Evolutionary conservation across 2,113 vertebrate species (phyloP), one percentile per base, ranked within the genome.

Genomic region (Empidonax alnorum): DNA sequence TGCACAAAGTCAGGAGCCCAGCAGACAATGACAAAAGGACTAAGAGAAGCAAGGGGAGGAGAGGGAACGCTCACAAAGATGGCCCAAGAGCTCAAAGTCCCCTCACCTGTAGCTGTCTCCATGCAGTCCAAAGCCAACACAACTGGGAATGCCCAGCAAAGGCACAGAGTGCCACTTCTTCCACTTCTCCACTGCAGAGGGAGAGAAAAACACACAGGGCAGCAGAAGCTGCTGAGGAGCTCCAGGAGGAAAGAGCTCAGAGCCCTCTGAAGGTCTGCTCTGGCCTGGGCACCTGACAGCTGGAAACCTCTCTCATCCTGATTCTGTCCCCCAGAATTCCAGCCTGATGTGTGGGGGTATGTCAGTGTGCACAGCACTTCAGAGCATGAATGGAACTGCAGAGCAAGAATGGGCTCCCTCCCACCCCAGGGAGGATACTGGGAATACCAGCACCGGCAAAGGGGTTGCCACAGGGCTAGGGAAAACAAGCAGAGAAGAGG

Each of bases 171-270:
- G 95, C 39, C 87, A 85, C 96, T 98, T 99, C 96, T 98, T 98
- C 99, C 99, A 99, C 78, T 98, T 99, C 65, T 98, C 98, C 96
- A 99, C 99, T 99, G 73, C 86, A 94, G 89, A 89, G 66, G 47
- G 35, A 90, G 69, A 93, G 59, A 91, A 94, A 50, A 75, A 44
- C 41, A 89, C 28, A 80, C 49, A 17, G 18, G 49, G 33, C 13
- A 6, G 58, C 5, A 46, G 52, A 28, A 5, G 9, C 67, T 80
- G 65, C 87, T 41, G 19, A 44, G 77, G 44, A 62, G n/a, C 63
- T 90, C 23, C 33, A n/a, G 8, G 35, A 63, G 4, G 4, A 63
- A 76, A 24, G 56, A 63, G 62, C 50, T 52, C 50, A 9, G 50
- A 52, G 50, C 16, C 52, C 55, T 69, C 62, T 2, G 0, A 56